Conservation (phyloP, 2,113 vertebrate species). For the Coracopsis vasa region DNA sequence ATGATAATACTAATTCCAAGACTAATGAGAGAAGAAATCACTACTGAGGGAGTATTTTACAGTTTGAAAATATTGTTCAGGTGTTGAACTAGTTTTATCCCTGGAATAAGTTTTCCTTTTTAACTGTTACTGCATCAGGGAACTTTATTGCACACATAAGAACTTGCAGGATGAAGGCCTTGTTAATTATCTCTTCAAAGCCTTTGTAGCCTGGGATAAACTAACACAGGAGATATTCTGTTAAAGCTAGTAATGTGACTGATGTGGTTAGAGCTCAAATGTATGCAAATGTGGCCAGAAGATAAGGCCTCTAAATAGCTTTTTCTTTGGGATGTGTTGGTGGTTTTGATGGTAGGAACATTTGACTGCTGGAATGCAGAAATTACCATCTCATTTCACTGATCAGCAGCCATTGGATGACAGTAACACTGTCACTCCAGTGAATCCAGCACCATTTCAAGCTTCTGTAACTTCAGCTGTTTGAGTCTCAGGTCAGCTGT, state of each 20-base stretch:
- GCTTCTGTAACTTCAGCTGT: background rate
- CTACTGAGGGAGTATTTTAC: background rate
- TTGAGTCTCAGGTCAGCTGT: background rate
- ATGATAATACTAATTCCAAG: background rate
- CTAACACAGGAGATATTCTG: background rate
- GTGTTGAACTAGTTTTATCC: background rate
- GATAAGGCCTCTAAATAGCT: background rate
- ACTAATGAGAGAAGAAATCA: background rate
- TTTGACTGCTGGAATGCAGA: background rate
- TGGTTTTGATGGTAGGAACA: background rate
- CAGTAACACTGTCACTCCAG: rapidly evolving
- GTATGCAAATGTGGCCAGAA: rapidly evolving
- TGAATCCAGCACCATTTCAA: background rate
- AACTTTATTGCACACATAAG: background rate
- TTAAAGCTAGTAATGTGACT: background rate
- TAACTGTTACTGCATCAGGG: background rate
- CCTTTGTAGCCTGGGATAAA: background rate
- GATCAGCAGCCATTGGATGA: background rate
- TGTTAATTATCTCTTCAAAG: background rate
- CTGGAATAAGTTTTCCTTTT: background rate
- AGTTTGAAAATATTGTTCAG: background rate
- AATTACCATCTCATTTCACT: background rate
- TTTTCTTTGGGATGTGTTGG: background rate
- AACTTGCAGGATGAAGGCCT: background rate
- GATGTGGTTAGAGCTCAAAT: background rate